Base-by-base conservation (phyloP, 2,113 vertebrate genomes). In the Syngnathus scovelli region DNA sequence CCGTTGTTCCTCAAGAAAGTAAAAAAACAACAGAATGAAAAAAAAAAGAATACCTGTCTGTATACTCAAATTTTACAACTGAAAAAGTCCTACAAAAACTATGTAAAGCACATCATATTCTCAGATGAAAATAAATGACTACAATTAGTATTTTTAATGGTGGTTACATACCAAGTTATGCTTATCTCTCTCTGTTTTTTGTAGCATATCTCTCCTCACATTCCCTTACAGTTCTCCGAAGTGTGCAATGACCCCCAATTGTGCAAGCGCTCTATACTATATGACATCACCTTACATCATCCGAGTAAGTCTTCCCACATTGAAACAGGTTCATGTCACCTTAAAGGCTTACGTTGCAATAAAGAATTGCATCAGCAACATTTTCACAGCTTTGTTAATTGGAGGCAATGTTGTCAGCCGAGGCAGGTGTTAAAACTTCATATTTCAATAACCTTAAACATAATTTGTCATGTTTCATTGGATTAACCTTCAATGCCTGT, bases 211-310 rank as follows among this genome's bases (percentile, higher is more conserved):
- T 27, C 27, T 23, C 39, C 27, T n/a, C 39, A 27, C 1, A 6
- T 15, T 8, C 6, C 10, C 2, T 10, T n/a, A 39, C 18, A 61
- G 19, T 60, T 19, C 23, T 15, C 7, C 0, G 16, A 62, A 44
- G 6, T 62, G 21, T 27, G 61, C 21, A 62, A 61, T 21, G 41
- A 27, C 6, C 6, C 61, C 61, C 21, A 15, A 44, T 16, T 3
- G 61, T 27, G 61, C 21, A 6, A 13, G 12, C 27, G 41, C 61
- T 44, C 61, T 62, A 62, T 44, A 44, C 10, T 23, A 41, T 21
- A 62, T 62, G 61, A 62, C 61, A 62, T 62, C 61, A 46, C 61
- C 61, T 23, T 13, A 62, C 61, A 62, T 62, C 61, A 62, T 62
- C 61, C 4, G 13, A 27, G 11, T 62, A 23, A 4, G 9, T 4